Base-by-base conservation (phyloP, 2,797 vertebrate species). In the Ptychobarbus kaznakovi region DNA sequence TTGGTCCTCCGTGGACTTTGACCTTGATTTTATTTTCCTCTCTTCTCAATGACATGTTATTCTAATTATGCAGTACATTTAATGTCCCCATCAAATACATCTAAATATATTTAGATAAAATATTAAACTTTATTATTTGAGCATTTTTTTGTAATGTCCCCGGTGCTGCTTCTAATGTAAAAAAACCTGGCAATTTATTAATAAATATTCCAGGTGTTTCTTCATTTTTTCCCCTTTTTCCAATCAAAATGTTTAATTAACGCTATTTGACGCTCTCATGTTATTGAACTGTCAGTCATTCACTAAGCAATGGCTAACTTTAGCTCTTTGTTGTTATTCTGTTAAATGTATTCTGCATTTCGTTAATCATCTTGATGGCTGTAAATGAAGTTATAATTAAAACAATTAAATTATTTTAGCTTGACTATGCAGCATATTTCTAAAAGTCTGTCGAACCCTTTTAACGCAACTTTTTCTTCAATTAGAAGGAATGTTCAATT, bases 131-230 rank as follows among this genome's bases (percentile, higher is more conserved):
- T 10, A 40, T 58, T 58, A 75, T 77, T 25, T 40, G 12, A 58
- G 32, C 51, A 58, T 15, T 42, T 77, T 77, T 61, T 77, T 42
- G 12, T n/a, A 22, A 58, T n/a, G 32, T 40, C 12, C 51, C 35
- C 8, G 6, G 7, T 58, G 22, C 35, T 16, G 51, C 22, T 58
- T 77, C 53, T 58, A 77, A 77, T 58, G 75, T 58, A 22, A 44
- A 10, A 11, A 44, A 77, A 40, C 35, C 35, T 5, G 12, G 11
- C 74, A 77, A 9, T 58, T 77, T 38, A 58, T 58, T 40, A 61
- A 77, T 10, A 77, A 15, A 58, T 58, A 10, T 58, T 16, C 13
- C 74, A 76, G 75, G 75, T 77, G 75, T 77, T 53, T 77, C 51
- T 77, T 77, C 9, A 7, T 22, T 63, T 63, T 25, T 8, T 40